Conservation (phyloP, 2,888 invertebrate species). For the Minunthozetes semirufus region DNA sequence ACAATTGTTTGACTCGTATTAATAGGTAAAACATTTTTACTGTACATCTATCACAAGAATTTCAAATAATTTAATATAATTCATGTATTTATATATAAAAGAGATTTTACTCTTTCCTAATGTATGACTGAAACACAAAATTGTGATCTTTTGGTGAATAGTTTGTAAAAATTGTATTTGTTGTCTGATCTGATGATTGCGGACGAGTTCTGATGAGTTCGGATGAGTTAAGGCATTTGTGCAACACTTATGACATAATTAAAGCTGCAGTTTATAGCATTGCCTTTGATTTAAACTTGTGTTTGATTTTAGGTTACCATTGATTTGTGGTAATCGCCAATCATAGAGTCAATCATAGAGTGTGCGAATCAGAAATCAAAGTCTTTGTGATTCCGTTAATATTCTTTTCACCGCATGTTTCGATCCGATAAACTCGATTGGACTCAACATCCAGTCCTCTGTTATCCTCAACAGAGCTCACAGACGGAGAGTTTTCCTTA, state of each 20-base stretch:
- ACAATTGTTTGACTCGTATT: not conserved
- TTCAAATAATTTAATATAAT: not conserved
- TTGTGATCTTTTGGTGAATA: constrained; percentile 12
- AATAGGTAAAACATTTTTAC: not conserved
- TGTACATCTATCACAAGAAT: constrained; percentile 2
- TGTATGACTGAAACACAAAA: too few relatives aligned
- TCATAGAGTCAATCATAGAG: not conserved
- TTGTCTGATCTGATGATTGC: not conserved
- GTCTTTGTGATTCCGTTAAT: not conserved
- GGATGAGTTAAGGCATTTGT: constrained; percentile 15
- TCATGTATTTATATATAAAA: too few relatives aligned
- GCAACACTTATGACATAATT: constrained; percentile 2
- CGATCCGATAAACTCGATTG: not conserved
- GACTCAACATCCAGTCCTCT: not conserved
- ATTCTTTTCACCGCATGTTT: not conserved
- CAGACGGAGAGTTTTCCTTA: not conserved
- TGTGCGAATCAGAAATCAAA: not conserved
- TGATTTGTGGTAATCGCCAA: not conserved
- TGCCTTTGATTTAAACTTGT: not conserved
- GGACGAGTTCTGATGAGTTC: not conserved
- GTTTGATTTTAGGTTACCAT: not conserved
- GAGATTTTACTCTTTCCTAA: too few relatives aligned
- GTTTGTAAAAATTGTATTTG: constrained; percentile 6
- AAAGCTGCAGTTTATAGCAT: constrained; percentile 9
- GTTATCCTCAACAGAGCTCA: not conserved